Conservation (phyloP, 2,797 vertebrate species). For the Hipposideros larvatus region DNA sequence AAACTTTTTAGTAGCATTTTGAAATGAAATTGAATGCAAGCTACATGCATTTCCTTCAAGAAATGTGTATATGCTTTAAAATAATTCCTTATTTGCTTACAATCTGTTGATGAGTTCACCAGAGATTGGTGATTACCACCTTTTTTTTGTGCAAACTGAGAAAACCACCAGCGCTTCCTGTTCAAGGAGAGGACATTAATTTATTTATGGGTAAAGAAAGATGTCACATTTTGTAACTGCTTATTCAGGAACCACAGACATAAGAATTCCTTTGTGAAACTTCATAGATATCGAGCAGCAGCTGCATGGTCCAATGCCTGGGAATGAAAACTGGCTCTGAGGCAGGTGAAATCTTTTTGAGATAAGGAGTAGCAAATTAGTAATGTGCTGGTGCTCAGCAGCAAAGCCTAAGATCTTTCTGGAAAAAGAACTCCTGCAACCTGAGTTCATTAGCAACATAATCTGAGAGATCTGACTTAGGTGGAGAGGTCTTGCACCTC, state of each 20-base stretch:
- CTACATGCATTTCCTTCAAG: not conserved
- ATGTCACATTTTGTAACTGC: not conserved
- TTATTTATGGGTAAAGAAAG: constrained; percentile 43
- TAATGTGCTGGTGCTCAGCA: not conserved
- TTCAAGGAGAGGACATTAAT: not conserved
- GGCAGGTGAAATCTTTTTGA: not conserved
- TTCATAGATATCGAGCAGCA: not conserved
- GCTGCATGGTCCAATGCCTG: constrained; percentile 50
- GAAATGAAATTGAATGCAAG: not conserved
- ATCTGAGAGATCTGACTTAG: not conserved
- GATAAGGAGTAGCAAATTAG: not conserved
- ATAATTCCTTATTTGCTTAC: not conserved
- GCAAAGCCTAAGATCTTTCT: not conserved
- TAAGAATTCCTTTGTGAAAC: constrained; percentile 11
- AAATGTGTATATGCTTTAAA: not conserved
- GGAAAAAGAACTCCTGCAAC: not conserved
- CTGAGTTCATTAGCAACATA: not conserved
- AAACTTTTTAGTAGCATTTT: not conserved
- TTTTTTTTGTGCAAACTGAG: not conserved
- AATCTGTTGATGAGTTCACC: not conserved
- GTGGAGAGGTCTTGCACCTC: too few species aligned
- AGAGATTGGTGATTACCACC: accelerated
- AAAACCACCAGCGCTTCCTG: not conserved
- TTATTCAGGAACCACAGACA: not conserved
- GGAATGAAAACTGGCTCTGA: constrained; percentile 38